phyloP scores from a whole-genome alignment of 2,113 vertebrate species.

The Isurus oxyrinchus region DNA sequence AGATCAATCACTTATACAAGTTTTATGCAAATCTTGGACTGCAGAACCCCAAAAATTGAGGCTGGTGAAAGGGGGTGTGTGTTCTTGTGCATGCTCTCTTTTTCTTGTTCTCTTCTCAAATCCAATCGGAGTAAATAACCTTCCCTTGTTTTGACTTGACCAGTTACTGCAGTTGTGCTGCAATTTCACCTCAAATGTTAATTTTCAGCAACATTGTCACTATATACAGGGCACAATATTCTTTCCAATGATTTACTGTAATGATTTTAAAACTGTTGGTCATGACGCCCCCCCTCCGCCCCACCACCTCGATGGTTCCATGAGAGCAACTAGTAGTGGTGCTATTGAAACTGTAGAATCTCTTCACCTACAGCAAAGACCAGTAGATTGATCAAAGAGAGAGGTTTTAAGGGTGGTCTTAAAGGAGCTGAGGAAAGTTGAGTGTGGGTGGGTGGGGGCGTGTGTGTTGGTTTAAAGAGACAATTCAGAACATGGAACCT shows the following conservation, averaged over 20 bases:
- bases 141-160: not conserved
- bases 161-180: not conserved
- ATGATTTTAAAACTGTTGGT: no score
- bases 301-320: no score
- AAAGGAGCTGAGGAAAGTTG: not conserved
- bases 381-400: not conserved
- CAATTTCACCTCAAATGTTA: not conserved
- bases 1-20: not conserved
- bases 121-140: not conserved
- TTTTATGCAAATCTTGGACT: not conserved
- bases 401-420: not conserved
- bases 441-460: no score
- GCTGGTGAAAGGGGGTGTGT: not conserved
- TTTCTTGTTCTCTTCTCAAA: not conserved
- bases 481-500: not conserved
- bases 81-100: not conserved
- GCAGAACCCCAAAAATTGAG: not conserved
- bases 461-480: not conserved
- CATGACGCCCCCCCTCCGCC: no score
- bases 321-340: no score
- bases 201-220: not conserved
- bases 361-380: no score
- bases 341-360: no score
- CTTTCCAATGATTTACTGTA: not conserved
- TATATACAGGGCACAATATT: not conserved